Evolutionary conservation across 2,113 vertebrate species (phyloP), one percentile per base, ranked within the genome.

Genomic region (Labeo rohita): DNA sequence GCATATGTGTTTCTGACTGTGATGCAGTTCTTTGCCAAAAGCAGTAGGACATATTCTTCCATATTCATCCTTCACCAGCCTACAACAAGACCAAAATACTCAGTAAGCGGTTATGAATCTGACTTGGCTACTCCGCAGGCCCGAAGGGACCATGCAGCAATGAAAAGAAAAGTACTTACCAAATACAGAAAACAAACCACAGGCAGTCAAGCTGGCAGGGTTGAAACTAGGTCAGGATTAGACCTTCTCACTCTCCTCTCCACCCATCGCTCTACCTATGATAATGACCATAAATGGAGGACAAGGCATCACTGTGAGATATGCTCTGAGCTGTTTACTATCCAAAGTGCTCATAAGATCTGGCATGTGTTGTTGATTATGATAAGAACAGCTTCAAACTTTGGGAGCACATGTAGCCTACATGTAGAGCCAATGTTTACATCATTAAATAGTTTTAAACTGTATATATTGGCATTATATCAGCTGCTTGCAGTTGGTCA

Each of bases 161-260:
- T 65, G 61, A 54, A 54, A 23, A 77, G 15, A 50, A 68, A 70
- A 68, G 15, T 28, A 68, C 47, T 82, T 52, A 47, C 63, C 45
- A 36, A 52, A 52, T 36, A 87, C 73, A 82, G 68, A 80, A 75
- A 88, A 76, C 50, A 84, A 89, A 85, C 78, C 75, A 28, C 85
- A 61, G 68, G 66, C 77, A 54, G 70, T 86, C 80, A 79, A 82
- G 36, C 23, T 90, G 90, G 89, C 90, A 87, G 66, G 78, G 39
- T 61, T 59, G 16, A 89, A 93, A 91, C 73, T 91, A 90, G 84
- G 87, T 89, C 91, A 90, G 28, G n/a, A 47, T 83, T 45, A 75
- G 45, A 83, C 74, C 80, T 84, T 49, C 52, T 76, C 65, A 21
- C 15, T 34, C 43, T 45, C 36, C 39, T 21, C 52, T 21, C 52